phyloP scores from a whole-genome alignment of 2,797 vertebrate genomes.

The Channa striata region DNA sequence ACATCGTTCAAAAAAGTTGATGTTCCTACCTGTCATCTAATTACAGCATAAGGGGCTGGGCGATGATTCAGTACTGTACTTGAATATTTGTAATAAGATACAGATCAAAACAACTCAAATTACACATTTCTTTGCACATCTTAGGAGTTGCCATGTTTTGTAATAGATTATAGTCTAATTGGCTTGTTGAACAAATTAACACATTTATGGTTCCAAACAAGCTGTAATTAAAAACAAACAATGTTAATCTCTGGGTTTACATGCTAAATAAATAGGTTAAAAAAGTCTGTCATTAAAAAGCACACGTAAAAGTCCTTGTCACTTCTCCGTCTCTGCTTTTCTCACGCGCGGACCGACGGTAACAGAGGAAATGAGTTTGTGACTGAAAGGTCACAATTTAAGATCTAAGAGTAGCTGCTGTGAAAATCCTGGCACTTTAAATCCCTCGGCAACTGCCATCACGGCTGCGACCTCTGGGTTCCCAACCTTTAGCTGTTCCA shows the following conservation, averaged over 20 bases:
- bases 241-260: neutral
- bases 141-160: neutral
- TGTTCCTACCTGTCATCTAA: slow-evolving; percentile 9
- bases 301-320: slow-evolving; percentile 9
- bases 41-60: neutral
- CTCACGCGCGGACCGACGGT: slow-evolving; percentile 56
- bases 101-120: neutral
- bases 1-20: slow-evolving; percentile 21
- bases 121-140: neutral
- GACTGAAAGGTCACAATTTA: slow-evolving; percentile 71
- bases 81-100: neutral
- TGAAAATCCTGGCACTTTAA: slow-evolving; percentile 67
- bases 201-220: neutral
- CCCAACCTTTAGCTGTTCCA: slow-evolving; percentile 76
- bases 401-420: slow-evolving; percentile 62
- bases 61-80: neutral
- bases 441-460: slow-evolving; percentile 64
- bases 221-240: neutral
- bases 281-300: neutral
- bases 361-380: slow-evolving; percentile 68
- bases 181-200: neutral
- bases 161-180: neutral
- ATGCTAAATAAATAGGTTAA: neutral
- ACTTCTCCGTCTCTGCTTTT: slow-evolving; percentile 26
- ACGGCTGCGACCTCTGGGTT: slow-evolving; percentile 61